Percentiles rank a stretch among this genome's conserved stretches.
Conservation (phyloP, 2,797 vertebrate species). For the Eulemur albifrons region DNA sequence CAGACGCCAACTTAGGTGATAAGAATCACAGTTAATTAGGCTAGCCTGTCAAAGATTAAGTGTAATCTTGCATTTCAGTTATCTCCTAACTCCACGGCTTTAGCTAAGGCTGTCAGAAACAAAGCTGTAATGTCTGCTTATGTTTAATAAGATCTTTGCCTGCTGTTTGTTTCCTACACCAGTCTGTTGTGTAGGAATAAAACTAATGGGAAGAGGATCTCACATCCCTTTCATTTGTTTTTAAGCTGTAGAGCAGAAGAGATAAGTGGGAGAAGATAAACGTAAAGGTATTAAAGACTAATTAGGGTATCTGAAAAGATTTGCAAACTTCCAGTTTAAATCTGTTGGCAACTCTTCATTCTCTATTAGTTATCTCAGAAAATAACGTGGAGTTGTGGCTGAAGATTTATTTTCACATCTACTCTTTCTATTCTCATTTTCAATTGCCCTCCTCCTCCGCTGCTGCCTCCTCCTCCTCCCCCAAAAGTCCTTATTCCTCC, state of each 20-base stretch:
- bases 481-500: background rate
- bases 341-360: slow-evolving; percentile 25
- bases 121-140: background rate
- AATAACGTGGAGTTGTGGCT: background rate
- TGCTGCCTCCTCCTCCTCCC: background rate
- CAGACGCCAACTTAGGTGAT: slow-evolving; percentile 54
- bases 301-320: slow-evolving; percentile 2
- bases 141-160: background rate
- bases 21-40: slow-evolving; percentile 58
- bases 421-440: background rate
- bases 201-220: background rate
- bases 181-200: slow-evolving; percentile 35
- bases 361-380: slow-evolving; percentile 2
- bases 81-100: background rate
- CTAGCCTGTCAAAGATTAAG: slow-evolving; percentile 20
- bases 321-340: background rate
- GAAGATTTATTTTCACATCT: slow-evolving; percentile 1
- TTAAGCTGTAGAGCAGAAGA: slow-evolving; percentile 1
- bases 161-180: slow-evolving; percentile 12
- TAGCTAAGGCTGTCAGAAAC: background rate
- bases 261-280: background rate
- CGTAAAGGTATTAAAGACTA: background rate
- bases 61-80: background rate
- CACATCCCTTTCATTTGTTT: background rate
- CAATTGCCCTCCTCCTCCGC: background rate